phyloP scores from a whole-genome alignment of 1,140 invertebrate genomes.

The Eufriesea mexicana region DNA sequence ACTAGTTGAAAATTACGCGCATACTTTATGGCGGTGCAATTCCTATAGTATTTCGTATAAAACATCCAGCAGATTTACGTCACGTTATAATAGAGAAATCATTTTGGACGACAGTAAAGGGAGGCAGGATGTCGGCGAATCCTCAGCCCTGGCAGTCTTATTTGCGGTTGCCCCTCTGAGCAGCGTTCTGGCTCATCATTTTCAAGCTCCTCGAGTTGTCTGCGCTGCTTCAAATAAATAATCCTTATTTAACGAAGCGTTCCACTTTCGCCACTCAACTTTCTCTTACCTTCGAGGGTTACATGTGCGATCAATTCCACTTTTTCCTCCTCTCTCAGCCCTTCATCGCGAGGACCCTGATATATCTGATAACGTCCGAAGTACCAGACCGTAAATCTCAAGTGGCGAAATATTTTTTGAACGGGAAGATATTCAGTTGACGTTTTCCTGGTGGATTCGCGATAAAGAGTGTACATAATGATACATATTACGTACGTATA shows the following conservation, averaged over 20 bases:
- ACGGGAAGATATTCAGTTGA: neutral
- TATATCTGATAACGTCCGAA: neutral
- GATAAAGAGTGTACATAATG: no score
- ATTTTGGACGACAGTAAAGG: slow-evolving; percentile 47
- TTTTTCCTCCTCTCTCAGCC: neutral
- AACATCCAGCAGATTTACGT: slow-evolving; percentile 33
- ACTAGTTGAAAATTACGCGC: slow-evolving; percentile 47
- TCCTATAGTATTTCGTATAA: slow-evolving; percentile 51
- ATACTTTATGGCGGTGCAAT: slow-evolving; percentile 45
- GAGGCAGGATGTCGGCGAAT: slow-evolving; percentile 31
- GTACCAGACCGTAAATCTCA: neutral
- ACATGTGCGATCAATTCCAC: neutral
- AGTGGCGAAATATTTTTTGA: neutral
- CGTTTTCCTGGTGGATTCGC: no score
- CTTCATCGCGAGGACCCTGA: neutral
- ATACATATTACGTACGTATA: no score
- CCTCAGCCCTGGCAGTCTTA: slow-evolving; percentile 27
- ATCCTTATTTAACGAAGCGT: slow-evolving; percentile 59
- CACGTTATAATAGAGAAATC: slow-evolving; percentile 56
- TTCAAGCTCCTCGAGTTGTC: slow-evolving; percentile 21
- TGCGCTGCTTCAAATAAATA: slow-evolving; percentile 64
- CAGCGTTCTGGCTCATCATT: slow-evolving; percentile 38
- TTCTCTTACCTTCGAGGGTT: neutral
- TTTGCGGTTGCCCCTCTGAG: slow-evolving; percentile 51
- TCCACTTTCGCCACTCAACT: slow-evolving; percentile 3